Evolutionary conservation across 2,113 vertebrate species (phyloP).

Genomic region (Isurus oxyrinchus): DNA sequence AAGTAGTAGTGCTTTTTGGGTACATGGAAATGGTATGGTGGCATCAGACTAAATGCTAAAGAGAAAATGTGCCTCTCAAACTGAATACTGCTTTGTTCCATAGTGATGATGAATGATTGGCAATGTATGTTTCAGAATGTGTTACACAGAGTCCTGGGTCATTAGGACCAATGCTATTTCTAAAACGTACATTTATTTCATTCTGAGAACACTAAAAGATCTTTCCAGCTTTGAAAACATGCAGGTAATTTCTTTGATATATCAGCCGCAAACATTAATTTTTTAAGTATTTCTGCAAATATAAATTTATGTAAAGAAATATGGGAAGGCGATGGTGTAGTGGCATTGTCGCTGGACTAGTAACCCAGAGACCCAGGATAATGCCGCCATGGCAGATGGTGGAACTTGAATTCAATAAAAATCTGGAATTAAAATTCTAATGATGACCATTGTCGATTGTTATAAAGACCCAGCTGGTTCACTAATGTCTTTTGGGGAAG

Average conservation of each 20-base stretch:
- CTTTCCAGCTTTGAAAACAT: not conserved
- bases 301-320: not conserved
- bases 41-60: not conserved
- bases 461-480: too few species aligned
- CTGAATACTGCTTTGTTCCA: constrained; percentile 7
- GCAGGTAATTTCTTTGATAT: not conserved
- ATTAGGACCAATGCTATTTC: not conserved
- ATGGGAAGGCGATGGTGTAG: too few species aligned
- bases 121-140: not conserved
- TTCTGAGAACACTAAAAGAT: not conserved
- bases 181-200: not conserved
- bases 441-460: too few species aligned
- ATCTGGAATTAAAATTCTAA: too few species aligned
- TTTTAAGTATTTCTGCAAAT: not conserved
- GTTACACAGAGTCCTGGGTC: not conserved
- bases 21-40: too few species aligned
- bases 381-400: too few species aligned
- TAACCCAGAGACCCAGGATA: too few species aligned
- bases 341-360: too few species aligned
- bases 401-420: too few species aligned
- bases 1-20: not conserved
- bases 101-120: not conserved
- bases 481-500: too few species aligned
- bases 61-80: not conserved
- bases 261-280: not conserved